Evolutionary conservation across 2,797 vertebrate species (phyloP).

Genomic region (Apodemus agrarius): DNA sequence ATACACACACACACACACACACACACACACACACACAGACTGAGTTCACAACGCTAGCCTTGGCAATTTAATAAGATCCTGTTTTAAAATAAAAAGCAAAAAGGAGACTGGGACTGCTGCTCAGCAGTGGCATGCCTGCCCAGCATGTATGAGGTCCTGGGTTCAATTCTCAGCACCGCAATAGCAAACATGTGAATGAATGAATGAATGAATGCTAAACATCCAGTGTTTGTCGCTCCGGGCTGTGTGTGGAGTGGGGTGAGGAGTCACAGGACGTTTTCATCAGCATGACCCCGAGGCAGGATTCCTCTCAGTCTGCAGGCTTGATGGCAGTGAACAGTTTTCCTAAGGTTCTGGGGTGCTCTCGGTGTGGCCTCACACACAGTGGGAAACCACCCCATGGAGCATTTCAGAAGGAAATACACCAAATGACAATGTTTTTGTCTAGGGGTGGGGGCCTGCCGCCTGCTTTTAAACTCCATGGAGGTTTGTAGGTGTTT

Average conservation of each 20-base stretch:
- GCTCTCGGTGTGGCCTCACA: neutral
- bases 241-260: accelerated
- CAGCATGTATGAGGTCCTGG: neutral
- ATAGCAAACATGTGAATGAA: neutral
- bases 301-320: neutral
- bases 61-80: neutral
- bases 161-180: neutral
- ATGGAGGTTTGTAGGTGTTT: neutral
- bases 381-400: neutral
- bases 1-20: too few relatives aligned
- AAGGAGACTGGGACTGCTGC: neutral
- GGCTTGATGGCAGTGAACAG: neutral
- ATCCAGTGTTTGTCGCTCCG: neutral
- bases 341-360: neutral
- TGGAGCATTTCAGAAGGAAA: conserved; percentile 8
- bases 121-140: neutral
- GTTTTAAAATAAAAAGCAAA: neutral
- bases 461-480: neutral
- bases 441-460: neutral
- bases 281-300: neutral
- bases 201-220: neutral
- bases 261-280: neutral
- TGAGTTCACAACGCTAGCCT: neutral
- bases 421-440: neutral
- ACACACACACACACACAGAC: too few relatives aligned